Evolutionary conservation across 2,888 invertebrate species (phyloP).

Genomic region (Sinotaia quadrata): DNA sequence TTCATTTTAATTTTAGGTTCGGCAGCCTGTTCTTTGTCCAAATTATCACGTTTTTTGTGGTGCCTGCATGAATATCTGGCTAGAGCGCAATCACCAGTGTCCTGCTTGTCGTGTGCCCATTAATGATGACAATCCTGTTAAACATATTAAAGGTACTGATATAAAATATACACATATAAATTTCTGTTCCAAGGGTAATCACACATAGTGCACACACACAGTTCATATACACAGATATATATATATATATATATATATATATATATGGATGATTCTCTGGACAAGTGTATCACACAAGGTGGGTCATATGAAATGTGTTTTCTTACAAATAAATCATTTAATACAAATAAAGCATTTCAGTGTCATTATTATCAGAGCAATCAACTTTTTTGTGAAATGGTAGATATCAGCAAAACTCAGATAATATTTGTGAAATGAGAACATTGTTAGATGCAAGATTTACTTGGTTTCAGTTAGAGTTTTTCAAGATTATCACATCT

Average conservation of each 20-base stretch:
- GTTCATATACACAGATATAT: not conserved
- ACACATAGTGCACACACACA: not conserved
- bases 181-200: not conserved
- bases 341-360: no score
- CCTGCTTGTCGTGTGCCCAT: conserved; percentile 67
- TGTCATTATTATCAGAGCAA: no score
- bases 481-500: no score
- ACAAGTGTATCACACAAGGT: no score
- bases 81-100: conserved; percentile 67
- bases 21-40: conserved; percentile 68
- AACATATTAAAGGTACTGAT: conserved; percentile 45
- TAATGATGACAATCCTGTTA: conserved; percentile 53
- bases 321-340: no score
- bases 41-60: conserved; percentile 70
- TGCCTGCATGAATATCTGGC: conserved; percentile 67
- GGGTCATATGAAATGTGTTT: no score
- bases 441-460: no score
- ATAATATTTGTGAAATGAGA: no score
- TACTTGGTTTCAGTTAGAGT: no score
- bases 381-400: no score
- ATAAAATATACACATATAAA: not conserved
- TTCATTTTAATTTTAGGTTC: conserved; percentile 58
- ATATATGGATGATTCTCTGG: no score
- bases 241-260: not conserved
- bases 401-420: no score